Evolutionary conservation across 2,888 invertebrate genomes (phyloP).

Genomic region (Trisateles emortualis): DNA sequence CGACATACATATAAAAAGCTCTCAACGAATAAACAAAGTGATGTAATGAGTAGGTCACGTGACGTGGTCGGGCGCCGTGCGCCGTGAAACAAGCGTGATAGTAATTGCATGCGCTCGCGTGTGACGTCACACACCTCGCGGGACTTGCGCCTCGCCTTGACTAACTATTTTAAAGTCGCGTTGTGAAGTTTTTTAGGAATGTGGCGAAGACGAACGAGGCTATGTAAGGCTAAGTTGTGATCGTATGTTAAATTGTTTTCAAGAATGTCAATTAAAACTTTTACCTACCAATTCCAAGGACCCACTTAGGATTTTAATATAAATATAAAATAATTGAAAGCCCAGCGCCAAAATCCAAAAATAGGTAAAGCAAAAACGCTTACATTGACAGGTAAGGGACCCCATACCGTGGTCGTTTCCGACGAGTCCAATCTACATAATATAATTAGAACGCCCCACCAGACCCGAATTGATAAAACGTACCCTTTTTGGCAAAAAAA

Average conservation of each 20-base stretch:
- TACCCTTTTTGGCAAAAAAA: slow-evolving; percentile 44
- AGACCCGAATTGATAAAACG: slow-evolving; percentile 46
- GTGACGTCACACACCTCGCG: slow-evolving; percentile 31
- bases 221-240: background rate
- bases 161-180: slow-evolving; percentile 21
- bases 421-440: slow-evolving; percentile 47
- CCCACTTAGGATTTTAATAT: too few species aligned
- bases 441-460: slow-evolving; percentile 45
- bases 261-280: background rate
- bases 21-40: slow-evolving; percentile 8
- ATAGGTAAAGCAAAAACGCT: slow-evolving; percentile 3
- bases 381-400: slow-evolving; percentile 19
- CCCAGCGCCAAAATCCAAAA: background rate
- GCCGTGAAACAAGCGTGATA: slow-evolving; percentile 27
- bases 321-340: slow-evolving; percentile 7
- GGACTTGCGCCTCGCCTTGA: slow-evolving; percentile 1
- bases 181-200: background rate
- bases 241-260: background rate
- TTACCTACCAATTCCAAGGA: background rate
- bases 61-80: slow-evolving; percentile 5
- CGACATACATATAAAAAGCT: slow-evolving; percentile 1
- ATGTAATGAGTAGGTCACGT: slow-evolving; percentile 8
- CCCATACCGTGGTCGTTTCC: slow-evolving; percentile 13
- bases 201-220: slow-evolving; percentile 3
- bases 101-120: slow-evolving; percentile 34